Conservation (phyloP, 2,113 vertebrate species). For the Notothenia rossii region DNA sequence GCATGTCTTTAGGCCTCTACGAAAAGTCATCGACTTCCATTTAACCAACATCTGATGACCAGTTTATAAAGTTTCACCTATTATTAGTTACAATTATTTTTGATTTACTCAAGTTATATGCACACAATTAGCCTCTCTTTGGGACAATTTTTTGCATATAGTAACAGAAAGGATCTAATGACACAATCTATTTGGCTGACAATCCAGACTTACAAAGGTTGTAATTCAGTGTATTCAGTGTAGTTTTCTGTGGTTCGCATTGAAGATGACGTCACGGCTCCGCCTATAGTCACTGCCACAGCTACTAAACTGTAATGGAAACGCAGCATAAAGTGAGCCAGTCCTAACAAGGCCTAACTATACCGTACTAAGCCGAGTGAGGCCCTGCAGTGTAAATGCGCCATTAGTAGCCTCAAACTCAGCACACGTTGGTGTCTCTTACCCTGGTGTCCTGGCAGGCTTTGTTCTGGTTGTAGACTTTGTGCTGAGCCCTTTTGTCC, state of each 20-base stretch:
- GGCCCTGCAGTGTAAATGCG: too few relatives aligned
- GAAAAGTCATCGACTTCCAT: neutral
- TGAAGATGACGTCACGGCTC: too few relatives aligned
- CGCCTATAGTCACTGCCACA: too few relatives aligned
- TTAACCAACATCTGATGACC: neutral
- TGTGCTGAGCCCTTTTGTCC: conserved; percentile 94
- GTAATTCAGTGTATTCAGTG: too few relatives aligned
- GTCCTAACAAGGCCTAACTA: too few relatives aligned
- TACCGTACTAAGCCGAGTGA: too few relatives aligned
- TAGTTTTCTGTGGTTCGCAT: too few relatives aligned
- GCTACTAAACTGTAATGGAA: too few relatives aligned
- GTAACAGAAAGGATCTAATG: neutral
- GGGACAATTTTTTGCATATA: conserved; percentile 5
- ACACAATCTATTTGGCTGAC: neutral
- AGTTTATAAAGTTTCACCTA: neutral
- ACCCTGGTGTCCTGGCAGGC: conserved; percentile 91
- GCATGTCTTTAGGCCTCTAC: neutral
- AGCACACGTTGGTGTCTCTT: conserved; percentile 62
- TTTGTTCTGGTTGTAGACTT: conserved; percentile 92
- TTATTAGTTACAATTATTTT: neutral
- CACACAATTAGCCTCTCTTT: neutral
- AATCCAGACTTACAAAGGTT: too few relatives aligned
- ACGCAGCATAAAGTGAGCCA: too few relatives aligned
- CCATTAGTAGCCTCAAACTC: neutral
- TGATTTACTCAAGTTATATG: neutral